Evolutionary conservation across 2,797 vertebrate species (phyloP).

Genomic region (Gambusia yucatana): DNA sequence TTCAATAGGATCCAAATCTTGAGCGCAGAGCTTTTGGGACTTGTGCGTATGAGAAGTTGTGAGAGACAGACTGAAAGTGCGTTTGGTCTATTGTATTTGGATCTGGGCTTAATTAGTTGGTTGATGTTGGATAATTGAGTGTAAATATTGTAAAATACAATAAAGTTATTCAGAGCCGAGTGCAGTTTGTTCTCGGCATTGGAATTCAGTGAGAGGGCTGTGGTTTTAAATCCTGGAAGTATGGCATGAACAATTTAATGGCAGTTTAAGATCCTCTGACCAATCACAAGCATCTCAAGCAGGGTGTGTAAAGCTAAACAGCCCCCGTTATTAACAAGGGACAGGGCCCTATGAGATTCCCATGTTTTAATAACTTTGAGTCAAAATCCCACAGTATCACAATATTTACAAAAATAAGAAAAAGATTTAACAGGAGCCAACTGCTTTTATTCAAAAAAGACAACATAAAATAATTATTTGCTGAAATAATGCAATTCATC

Average conservation of each 20-base stretch:
- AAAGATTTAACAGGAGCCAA: neutral
- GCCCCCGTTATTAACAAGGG: slow-evolving; percentile 30
- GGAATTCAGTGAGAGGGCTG: neutral
- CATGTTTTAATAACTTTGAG: neutral
- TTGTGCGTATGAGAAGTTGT: neutral
- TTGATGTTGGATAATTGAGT: slow-evolving; percentile 2
- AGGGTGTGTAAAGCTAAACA: slow-evolving; percentile 10
- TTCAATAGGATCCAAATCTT: neutral
- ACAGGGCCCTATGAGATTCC: neutral
- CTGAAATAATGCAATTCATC: neutral
- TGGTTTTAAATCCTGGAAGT: slow-evolving; percentile 5
- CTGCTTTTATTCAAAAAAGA: neutral
- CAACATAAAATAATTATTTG: neutral
- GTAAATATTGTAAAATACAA: slow-evolving; percentile 12
- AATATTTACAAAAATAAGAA: neutral
- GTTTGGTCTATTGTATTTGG: neutral
- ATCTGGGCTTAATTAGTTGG: slow-evolving; percentile 12
- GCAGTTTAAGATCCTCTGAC: slow-evolving; percentile 7
- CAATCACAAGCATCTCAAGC: neutral
- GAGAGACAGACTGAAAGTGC: slow-evolving; percentile 6
- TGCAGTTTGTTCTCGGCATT: slow-evolving; percentile 2
- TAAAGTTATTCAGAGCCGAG: neutral
- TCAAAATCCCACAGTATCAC: neutral
- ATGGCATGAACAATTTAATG: neutral
- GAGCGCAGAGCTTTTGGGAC: neutral